A percentile compares a stretch with the other conserved stretches of the same genome.
phyloP scores from a whole-genome alignment of 2,113 vertebrate species.

The Myotis davidii region DNA sequence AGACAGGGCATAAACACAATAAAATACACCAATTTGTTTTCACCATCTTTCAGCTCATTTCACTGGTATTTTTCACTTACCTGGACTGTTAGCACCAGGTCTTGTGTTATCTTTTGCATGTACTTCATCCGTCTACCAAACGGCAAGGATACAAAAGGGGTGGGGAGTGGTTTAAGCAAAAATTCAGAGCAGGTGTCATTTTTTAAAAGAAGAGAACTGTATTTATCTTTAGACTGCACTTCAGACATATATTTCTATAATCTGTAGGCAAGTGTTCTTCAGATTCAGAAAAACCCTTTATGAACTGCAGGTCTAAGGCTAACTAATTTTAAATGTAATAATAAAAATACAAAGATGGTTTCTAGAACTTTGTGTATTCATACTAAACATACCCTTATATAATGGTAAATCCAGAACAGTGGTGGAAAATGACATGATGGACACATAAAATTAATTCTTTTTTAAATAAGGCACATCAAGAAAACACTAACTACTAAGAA shows the following conservation, averaged over 20 bases:
- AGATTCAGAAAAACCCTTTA: not conserved
- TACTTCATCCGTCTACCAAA: conserved; percentile 94
- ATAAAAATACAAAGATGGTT: conserved; percentile 13
- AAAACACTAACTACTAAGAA: not conserved
- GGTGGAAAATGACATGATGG: not conserved
- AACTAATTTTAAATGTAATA: conserved; percentile 22
- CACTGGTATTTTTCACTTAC: conserved; percentile 77
- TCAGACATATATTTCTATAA: not conserved
- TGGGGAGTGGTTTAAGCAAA: not conserved
- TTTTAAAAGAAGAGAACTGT: not conserved
- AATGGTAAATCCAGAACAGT: not conserved
- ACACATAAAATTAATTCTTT: not conserved
- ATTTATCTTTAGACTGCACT: not conserved
- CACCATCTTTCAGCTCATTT: not conserved
- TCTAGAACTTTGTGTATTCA: not conserved
- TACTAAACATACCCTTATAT: not conserved
- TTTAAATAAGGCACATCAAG: not conserved
- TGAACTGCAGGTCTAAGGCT: not conserved
- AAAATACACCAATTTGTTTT: not conserved
- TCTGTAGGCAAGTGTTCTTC: conserved; percentile 13
- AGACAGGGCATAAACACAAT: not conserved
- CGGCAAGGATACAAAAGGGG: not conserved
- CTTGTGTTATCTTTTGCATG: conserved; percentile 96
- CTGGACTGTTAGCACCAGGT: conserved; percentile 92
- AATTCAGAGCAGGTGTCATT: not conserved